A percentile compares a stretch with the other conserved stretches of the same genome.
phyloP scores from a whole-genome alignment of 2,888 invertebrate genomes.

The Tenodera sinensis region DNA sequence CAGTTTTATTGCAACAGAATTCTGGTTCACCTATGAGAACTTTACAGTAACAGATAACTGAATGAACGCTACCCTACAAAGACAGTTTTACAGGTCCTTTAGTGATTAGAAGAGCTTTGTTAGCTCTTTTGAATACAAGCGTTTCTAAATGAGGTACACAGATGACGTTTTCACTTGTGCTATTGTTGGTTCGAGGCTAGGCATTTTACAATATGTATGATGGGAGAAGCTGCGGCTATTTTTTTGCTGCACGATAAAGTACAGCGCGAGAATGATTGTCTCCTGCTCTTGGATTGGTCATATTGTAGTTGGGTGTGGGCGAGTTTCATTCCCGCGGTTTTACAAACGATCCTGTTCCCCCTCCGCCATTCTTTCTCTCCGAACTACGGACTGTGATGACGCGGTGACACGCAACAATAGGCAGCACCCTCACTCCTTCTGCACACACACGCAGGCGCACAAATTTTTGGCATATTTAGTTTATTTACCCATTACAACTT shows the following conservation, averaged over 20 bases:
- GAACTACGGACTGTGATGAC: neutral
- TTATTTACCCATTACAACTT: conserved; percentile 14
- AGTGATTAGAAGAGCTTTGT: neutral
- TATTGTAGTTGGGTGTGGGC: neutral
- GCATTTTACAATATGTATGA: neutral
- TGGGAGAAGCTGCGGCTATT: neutral
- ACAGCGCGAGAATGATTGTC: neutral
- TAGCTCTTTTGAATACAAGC: neutral
- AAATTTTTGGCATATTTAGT: conserved; percentile 19
- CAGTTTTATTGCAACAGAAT: too few species aligned
- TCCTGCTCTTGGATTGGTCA: neutral
- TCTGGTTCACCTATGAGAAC: too few species aligned
- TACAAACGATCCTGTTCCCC: conserved; percentile 1
- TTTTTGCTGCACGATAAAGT: neutral
- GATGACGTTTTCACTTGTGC: neutral
- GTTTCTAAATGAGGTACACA: neutral
- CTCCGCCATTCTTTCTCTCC: neutral
- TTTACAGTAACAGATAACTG: too few species aligned
- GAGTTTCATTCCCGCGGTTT: neutral
- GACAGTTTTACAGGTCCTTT: neutral
- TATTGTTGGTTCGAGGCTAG: neutral
- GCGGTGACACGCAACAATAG: neutral
- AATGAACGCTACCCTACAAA: too few species aligned
- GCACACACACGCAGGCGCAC: neutral
- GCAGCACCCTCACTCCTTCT: neutral